Evolutionary conservation across 2,888 invertebrate genomes (phyloP), one percentile per base, ranked within the genome.

Genomic region (Catocala sponsa): DNA sequence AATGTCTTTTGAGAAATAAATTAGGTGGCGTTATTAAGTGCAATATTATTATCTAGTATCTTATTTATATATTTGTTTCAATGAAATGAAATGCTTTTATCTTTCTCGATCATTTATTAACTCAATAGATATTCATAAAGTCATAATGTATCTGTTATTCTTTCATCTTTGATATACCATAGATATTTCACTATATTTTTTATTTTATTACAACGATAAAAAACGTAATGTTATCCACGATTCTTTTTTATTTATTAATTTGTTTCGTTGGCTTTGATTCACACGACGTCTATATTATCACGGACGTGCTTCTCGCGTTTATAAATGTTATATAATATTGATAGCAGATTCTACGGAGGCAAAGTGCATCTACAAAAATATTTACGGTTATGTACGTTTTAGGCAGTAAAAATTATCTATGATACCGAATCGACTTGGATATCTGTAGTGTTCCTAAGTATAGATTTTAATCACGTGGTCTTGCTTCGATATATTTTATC

Each of bases 131-230:
- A 50, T 50, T 50, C 35, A 35, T 50, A 50, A 35, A 38, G 4
- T 11, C 12, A 50, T 50, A 35, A 50, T 47, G 47, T 47, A 47
- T 25, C 35, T 55, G 11, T 54, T 33, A 33, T 54, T 54, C 54
- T 44, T 54, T 46, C 44, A 44, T 54, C 44, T 54, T 54, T 9
- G n/a, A 44, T 54, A n/a, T 42, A 43, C n/a, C 53, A 7, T 43
- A 52, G 42, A 42, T 42, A 15, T 53, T 12, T 48, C 9, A n/a
- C 42, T 49, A 47, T 55, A 25, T 48, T 50, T 43, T 41, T 44
- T 50, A 38, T 44, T 12, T 55, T 38, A 55, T 46, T 47, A 15
- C 35, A 67, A 50, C 35, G 12, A 35, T 35, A 50, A 35, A 50
- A 35, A 35, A 33, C 35, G n/a, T 49, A 33, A 35, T 10, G 35